Base-by-base conservation (phyloP, 2,797 vertebrate species). In the Hipposideros larvatus region DNA sequence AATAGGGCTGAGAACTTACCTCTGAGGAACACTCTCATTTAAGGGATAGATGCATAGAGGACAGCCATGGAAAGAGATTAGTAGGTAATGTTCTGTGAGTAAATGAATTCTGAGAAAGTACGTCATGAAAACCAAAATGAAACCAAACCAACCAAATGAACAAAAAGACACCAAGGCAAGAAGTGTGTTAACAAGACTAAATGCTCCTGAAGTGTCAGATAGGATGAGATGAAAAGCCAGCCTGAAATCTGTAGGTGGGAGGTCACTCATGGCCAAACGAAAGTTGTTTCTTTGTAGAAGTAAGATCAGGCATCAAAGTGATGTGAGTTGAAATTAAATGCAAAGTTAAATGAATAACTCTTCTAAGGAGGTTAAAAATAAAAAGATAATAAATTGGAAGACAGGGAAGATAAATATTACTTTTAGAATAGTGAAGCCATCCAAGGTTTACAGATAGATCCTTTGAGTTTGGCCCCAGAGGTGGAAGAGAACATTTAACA, bases 371-470 rank as follows among this genome's bases (percentile, higher is more conserved):
- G 57, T 24, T 53, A 34, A 71, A 92, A 74, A 16, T 31, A 24
- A 70, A 65, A 65, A 43, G 10, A 14, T 0, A 34, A 15, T n/a
- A 51, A 48, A 51, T 34, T 9, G n/a, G 18, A 75, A 48, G 22
- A 28, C 10, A 87, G 5, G 31, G 73, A 51, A 10, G 2, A 19
- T 61, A 14, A 48, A 19, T 37, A 31, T 18, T 13, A 26, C 10
- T 92, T 74, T 88, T 55, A 74, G 43, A 46, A 41, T 21, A 21
- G 2, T 26, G 21, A 53, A 74, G n/a, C 37, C 5, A 26, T 15
- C 5, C 59, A 43, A 13, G 0, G 1, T n/a, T 57, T 11, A 48
- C 2, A 59, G 34, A 51, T 0, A 24, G 24, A 24, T 5, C 0
- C 15, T 75, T 80, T 31, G 26, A 78, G 9, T 37, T 59, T 5